phyloP scores from a whole-genome alignment of 2,113 vertebrate species.

The Chrysemys picta region DNA sequence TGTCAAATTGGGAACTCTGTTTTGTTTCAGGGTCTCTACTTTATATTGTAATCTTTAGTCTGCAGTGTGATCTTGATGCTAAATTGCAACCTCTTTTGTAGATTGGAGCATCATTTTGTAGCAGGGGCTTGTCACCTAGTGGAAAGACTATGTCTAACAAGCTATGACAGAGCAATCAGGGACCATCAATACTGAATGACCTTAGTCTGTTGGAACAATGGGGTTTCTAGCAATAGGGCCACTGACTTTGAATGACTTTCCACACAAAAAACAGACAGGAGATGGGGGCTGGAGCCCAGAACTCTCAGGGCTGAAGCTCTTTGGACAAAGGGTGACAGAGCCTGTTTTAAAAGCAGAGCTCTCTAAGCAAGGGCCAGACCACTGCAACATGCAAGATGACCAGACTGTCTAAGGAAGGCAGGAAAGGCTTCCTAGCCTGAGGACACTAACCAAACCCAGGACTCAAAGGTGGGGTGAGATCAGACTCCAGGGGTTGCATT shows the following conservation, averaged over 20 bases:
- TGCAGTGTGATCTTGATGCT: neutral
- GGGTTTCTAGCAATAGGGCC: too few species aligned
- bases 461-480: neutral
- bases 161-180: neutral
- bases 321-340: neutral
- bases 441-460: neutral
- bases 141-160: neutral
- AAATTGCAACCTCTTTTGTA: neutral
- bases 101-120: neutral
- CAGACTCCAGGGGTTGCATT: neutral
- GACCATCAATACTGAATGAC: neutral
- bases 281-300: too few species aligned
- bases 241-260: neutral
- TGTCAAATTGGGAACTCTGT: neutral
- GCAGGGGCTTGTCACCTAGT: neutral
- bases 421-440: neutral
- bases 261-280: neutral
- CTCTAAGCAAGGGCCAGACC: too few species aligned
- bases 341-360: too few species aligned
- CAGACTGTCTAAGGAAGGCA: neutral
- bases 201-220: too few species aligned
- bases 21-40: neutral
- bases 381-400: neutral
- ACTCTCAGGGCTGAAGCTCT: too few species aligned
- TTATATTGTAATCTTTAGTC: neutral